A percentile compares a stretch with the other conserved stretches of the same genome.
Conservation (phyloP, 2,797 vertebrate species). For the Centroberyx gerrardi region DNA sequence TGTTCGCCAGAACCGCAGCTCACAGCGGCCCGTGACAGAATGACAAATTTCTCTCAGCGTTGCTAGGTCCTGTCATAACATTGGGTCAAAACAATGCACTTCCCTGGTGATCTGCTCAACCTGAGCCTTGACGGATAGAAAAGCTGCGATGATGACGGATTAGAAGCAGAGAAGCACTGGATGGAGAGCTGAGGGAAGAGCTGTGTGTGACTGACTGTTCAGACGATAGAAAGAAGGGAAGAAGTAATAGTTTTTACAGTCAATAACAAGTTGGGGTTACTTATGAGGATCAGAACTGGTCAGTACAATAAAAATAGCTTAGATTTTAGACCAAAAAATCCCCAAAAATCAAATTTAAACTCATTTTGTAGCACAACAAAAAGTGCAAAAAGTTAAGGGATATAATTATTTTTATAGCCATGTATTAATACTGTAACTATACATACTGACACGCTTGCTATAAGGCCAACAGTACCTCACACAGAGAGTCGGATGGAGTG, state of each 20-base stretch:
- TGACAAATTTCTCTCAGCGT: slow-evolving; percentile 68
- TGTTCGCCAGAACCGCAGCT: slow-evolving; percentile 59
- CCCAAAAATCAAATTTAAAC: no score
- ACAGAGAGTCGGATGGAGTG: slow-evolving; percentile 14
- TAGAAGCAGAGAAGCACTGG: slow-evolving; percentile 20
- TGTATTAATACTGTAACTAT: slow-evolving; percentile 11
- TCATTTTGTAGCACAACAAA: no score
- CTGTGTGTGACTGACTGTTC: slow-evolving; percentile 9
- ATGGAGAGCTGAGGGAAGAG: slow-evolving; percentile 26
- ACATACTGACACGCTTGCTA: slow-evolving; percentile 6
- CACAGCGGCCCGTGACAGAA: slow-evolving; percentile 52
- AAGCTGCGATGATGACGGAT: slow-evolving; percentile 53
- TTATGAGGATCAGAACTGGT: neutral
- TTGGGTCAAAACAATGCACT: slow-evolving; percentile 68
- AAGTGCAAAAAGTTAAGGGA: neutral
- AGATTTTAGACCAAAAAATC: no score
- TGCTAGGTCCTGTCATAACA: slow-evolving; percentile 76
- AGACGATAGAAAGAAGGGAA: slow-evolving; percentile 23
- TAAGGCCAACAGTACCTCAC: slow-evolving; percentile 27
- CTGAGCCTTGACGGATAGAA: slow-evolving; percentile 47
- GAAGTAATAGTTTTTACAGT: neutral
- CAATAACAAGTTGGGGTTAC: slow-evolving; percentile 1
- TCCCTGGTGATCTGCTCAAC: slow-evolving; percentile 63
- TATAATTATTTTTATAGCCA: neutral
- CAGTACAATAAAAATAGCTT: no score